Conservation (phyloP, 2,113 vertebrate genomes). For the Clupea harengus region DNA sequence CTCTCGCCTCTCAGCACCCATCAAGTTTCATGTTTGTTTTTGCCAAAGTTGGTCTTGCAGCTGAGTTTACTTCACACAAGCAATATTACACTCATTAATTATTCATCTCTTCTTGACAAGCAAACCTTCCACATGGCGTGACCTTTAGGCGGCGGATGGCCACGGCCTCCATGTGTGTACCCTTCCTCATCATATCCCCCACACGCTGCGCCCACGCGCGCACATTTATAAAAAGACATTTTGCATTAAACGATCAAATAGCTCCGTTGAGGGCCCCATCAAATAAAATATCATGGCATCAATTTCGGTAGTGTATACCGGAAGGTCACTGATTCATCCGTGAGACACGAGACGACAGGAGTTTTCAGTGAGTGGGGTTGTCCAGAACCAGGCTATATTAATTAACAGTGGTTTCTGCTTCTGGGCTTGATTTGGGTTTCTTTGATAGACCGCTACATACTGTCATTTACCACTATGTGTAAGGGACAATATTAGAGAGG, state of each 20-base stretch:
- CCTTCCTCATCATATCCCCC: slow-evolving; percentile 44
- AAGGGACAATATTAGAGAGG: neutral
- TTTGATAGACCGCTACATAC: neutral
- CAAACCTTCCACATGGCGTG: slow-evolving; percentile 46
- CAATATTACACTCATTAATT: slow-evolving; percentile 52
- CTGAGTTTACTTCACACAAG: slow-evolving; percentile 23
- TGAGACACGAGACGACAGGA: neutral
- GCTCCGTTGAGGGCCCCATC: neutral
- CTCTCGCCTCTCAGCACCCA: neutral
- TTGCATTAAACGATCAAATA: slow-evolving; percentile 35
- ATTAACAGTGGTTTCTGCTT: neutral
- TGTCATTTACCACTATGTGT: neutral
- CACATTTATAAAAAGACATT: slow-evolving; percentile 33
- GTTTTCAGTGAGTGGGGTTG: neutral
- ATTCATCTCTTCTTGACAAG: slow-evolving; percentile 55
- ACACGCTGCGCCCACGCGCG: slow-evolving; percentile 10
- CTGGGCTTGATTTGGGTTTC: neutral
- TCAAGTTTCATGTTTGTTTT: slow-evolving; percentile 20
- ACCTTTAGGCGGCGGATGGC: slow-evolving; percentile 51
- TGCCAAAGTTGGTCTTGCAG: neutral
- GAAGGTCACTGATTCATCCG: slow-evolving; percentile 14
- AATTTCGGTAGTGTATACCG: neutral
- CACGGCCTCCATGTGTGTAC: slow-evolving; percentile 27
- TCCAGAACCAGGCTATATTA: neutral
- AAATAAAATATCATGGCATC: slow-evolving; percentile 30